phyloP scores from a whole-genome alignment of 2,797 vertebrate genomes.

The Triplophysa yarkandensis region DNA sequence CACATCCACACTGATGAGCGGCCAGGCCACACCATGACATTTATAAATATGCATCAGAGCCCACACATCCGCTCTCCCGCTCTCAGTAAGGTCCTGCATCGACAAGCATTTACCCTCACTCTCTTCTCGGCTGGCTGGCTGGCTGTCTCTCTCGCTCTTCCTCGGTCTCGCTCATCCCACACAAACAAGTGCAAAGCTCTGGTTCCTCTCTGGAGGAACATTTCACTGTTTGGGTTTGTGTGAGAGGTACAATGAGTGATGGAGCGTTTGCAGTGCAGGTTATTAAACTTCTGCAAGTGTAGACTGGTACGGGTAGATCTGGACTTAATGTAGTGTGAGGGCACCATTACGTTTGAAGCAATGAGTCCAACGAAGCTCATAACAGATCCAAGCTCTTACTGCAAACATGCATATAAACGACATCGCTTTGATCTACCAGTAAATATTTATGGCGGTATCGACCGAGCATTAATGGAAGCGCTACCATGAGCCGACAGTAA shows the following conservation, averaged over 20 bases:
- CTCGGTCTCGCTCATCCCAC: conserved; percentile 18
- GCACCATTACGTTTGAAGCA: conserved; percentile 32
- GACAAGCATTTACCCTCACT: conserved; percentile 23
- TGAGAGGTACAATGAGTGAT: conserved; percentile 7
- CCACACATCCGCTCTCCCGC: conserved; percentile 39
- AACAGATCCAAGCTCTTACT: conserved; percentile 12
- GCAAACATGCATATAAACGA: conserved; percentile 3
- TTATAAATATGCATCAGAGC: conserved; percentile 56
- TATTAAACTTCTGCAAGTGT: conserved; percentile 17
- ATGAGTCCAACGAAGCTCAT: conserved; percentile 27
- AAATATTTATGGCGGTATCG: background rate
- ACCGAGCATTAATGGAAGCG: background rate
- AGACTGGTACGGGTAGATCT: conserved; percentile 16
- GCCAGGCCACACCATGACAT: conserved; percentile 48
- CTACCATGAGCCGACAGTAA: background rate
- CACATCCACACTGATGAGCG: conserved; percentile 34
- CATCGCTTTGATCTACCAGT: background rate
- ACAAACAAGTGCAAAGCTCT: conserved; percentile 41
- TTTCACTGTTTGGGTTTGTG: conserved; percentile 33
- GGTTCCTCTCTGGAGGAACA: conserved; percentile 18
- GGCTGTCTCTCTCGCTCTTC: conserved; percentile 17
- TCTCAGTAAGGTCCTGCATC: conserved; percentile 44
- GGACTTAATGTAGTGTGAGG: conserved; percentile 29
- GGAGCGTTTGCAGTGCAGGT: background rate
- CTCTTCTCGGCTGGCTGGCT: conserved; percentile 21